Base-by-base conservation (phyloP, 2,888 invertebrate species). In the Pterostichus niger region DNA sequence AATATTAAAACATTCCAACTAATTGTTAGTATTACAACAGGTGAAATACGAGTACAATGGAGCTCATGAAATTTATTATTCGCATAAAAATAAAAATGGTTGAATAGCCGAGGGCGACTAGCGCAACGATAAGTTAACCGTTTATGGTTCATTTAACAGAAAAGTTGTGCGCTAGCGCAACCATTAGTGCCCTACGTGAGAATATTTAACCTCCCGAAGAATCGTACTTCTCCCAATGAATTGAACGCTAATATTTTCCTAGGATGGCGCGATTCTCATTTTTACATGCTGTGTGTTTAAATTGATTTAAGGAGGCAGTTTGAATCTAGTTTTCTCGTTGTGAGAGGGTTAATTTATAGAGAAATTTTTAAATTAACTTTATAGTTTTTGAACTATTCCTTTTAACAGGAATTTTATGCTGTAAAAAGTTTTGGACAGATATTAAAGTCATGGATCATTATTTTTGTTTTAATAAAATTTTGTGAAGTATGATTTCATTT, bases 121-220 rank as follows among this genome's bases (percentile, higher is more conserved):
- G 80, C 31, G 33, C 35, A 52, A 49, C 68, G 68, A 80, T 80
- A 80, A 80, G 52, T 80, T 80, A 80, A 49, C 80, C 49, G 49
- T 80, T 80, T 68, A 80, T 64, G 80, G 80, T 80, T 80, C 80
- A 68, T 80, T 80, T 80, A 80, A 68, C 80, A 46, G 80, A 80
- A 80, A 80, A 80, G 80, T 80, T 68, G 64, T 46, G 33, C 68
- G 68, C 49, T 44, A 33, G 68, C 17, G 68, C 31, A 13, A 33
- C 68, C 52, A 80, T 80, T 80, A 80, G 80, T 52, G 31, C 49
- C 46, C 46, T 80, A 80, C 68, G 79, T 80, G 64, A 40, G 61
- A 46, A 64, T 80, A 64, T 80, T 64, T 64, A 31, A 68, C 49
- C 49, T 80, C 15, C 52, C 15, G 7, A 68, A 80, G 80, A 80